Evolutionary conservation across 2,113 vertebrate species (phyloP), one percentile per base, ranked within the genome.

Genomic region (Ameiurus melas): DNA sequence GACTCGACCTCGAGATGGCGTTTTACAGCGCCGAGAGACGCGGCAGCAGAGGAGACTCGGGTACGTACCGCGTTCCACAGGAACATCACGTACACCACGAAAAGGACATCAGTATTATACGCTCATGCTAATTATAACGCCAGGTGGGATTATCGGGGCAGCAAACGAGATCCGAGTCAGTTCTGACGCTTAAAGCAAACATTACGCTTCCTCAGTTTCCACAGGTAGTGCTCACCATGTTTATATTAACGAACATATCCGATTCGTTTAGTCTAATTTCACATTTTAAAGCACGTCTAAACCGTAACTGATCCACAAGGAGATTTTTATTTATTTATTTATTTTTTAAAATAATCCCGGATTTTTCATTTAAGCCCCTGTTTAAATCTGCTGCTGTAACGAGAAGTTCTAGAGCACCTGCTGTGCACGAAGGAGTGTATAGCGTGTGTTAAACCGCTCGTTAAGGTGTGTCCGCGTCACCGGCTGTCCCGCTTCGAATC

Each of bases 31-130:
- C 90, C 20, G 95, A 93, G 66, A 95, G 92, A 85, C 93, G 93
- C 33, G 92, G 89, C 90, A 94, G 90, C 89, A 96, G 93, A 91
- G 95, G 95, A 0, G 93, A 94, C 85, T 87, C 94, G 92, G 96
- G 96, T 97, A 93, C 77, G 36, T 33, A 53, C 62, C 27, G 25
- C 4, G 25, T 27, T 66, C 8, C 25, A 66, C 77, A 55, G 22
- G 27, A 77, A 47, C 39, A 20, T 66, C n/a, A 30, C 17, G 22
- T 10, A 70, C 1, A 39, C 33, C 33, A 19, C 70, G 22, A 39
- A 1, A 0, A 36, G 14, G 30, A 36, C 33, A 39, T 6, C 33
- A 1, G 22, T 75, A 19, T 8, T 22, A 43, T 25, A 36, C 7
- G 33, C 2, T 33, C 16, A 53, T 30, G 47, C 39, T 20, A 22